A percentile compares a stretch with the other conserved stretches of the same genome.
phyloP scores from a whole-genome alignment of 2,797 vertebrate genomes.

The Nannoperca obscura region DNA sequence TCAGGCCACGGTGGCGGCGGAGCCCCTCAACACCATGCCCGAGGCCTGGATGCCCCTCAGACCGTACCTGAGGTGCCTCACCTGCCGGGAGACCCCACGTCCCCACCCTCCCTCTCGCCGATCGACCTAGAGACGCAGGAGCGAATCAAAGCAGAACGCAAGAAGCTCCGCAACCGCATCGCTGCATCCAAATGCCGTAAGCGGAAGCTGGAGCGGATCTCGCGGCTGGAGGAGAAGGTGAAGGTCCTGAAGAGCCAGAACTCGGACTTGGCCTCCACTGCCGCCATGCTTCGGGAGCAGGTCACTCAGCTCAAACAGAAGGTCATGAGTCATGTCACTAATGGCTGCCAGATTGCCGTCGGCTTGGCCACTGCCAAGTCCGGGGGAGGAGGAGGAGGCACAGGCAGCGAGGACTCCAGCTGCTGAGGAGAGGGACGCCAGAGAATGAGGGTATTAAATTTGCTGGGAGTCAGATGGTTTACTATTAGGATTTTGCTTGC shows the following conservation, averaged over 20 bases:
- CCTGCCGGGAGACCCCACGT: constrained; percentile 77
- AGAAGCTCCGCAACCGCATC: constrained; percentile 91
- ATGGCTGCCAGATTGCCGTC: constrained; percentile 88
- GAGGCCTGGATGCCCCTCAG: constrained; percentile 88
- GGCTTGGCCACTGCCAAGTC: constrained; percentile 69
- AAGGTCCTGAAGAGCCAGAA: constrained; percentile 92
- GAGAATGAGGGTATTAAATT: not conserved
- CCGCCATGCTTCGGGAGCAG: constrained; percentile 89
- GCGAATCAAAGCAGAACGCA: constrained; percentile 90
- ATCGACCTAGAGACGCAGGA: constrained; percentile 91
- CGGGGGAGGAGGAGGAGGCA: constrained; percentile 60
- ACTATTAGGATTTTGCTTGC: constrained; percentile 14
- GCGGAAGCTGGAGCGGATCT: constrained; percentile 91
- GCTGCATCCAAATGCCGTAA: constrained; percentile 93
- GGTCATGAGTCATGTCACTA: constrained; percentile 91
- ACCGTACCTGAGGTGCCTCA: constrained; percentile 89
- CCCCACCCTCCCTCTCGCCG: constrained; percentile 85
- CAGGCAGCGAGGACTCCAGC: constrained; percentile 74
- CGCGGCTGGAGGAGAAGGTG: constrained; percentile 91
- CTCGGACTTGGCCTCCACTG: constrained; percentile 90
- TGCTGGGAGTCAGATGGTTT: constrained; percentile 15
- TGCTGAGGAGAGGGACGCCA: constrained; percentile 75
- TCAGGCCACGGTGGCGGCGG: constrained; percentile 55
- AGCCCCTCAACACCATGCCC: constrained; percentile 67
- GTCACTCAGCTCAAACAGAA: constrained; percentile 91